These are phyloP conservation scores for Julus scandinavius DNA, from an alignment of 2,888 invertebrate species.

Conservation along the genomic window DNA sequence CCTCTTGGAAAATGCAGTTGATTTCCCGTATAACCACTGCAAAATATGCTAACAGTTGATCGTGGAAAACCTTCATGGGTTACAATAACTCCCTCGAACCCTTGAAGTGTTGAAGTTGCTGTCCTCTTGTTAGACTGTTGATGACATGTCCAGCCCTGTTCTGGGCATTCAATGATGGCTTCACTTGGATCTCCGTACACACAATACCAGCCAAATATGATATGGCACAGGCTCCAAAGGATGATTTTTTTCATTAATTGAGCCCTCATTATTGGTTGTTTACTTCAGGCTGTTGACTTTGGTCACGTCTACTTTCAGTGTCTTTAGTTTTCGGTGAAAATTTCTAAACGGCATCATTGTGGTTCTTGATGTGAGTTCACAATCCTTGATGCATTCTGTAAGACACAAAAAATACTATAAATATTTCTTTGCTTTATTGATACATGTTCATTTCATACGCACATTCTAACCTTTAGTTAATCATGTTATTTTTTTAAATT, in stretches of 20 bases:
- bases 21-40: constrained; percentile 33
- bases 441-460: too few species aligned
- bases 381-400: not conserved
- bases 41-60: not conserved
- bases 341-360: not conserved
- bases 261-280: not conserved
- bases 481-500: too few species aligned
- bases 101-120: not conserved
- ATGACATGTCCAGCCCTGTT: constrained; percentile 47
- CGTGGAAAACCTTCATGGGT: not conserved
- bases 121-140: not conserved
- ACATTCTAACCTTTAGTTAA: too few species aligned
- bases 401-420: not conserved
- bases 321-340: not conserved
- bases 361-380: not conserved
- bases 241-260: constrained; percentile 25
- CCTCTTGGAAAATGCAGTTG: constrained; percentile 18
- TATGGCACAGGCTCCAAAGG: constrained; percentile 22
- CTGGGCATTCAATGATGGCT: not conserved
- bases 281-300: not conserved
- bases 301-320: constrained; percentile 25
- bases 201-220: constrained; percentile 38
- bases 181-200: constrained; percentile 4
- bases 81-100: not conserved
- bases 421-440: too few species aligned